Evolutionary conservation across 2,113 vertebrate species (phyloP), one percentile per base, ranked within the genome.

Genomic region (Scomber colias): DNA sequence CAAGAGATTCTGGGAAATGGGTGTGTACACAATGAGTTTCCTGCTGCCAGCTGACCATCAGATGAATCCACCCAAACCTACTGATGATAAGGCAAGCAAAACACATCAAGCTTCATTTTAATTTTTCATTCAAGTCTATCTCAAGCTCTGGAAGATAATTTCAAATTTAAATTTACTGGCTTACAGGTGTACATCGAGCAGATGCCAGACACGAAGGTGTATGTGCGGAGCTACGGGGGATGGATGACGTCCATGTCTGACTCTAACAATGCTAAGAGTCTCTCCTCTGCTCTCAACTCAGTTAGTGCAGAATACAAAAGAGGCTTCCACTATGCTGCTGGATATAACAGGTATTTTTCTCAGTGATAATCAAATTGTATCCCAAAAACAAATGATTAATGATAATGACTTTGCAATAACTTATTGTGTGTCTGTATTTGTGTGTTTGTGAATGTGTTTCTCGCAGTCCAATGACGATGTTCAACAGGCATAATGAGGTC

Each of bases 401-500:
- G n/a, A 45, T 56, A 1, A 19, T 16, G 54, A n/a, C 55, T 75
- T 8, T 61, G 6, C 5, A 59, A 31, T 45, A 66, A 66, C 24
- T 63, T 0, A 31, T 62, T 11, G 21, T 12, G 19, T 27, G 6
- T 50, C 8, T 45, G 12, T 49, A 13, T 65, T 46, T 84, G 19
- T 88, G 31, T 90, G 56, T 54, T 13, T 77, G 13, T 81, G 19
- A 44, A 2, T 84, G 13, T 87, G 1, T 88, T 61, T 88, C 16
- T 79, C 90, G 21, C 83, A 96, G 95, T 70, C 95, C 93, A 11
- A 92, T 87, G 87, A 93, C 60, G 9, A 0, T 92, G 3, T 3
- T 65, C 0, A 73, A 92, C 80, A 88, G 93, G 59, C 93, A 91
- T 90, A 95, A 95, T 16, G 95, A 96, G 82, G 94, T 92, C 55